Percentiles rank a stretch among this genome's conserved stretches.
Evolutionary conservation across 2,888 invertebrate species (phyloP).

Genomic region (Orthonevra nobilis): DNA sequence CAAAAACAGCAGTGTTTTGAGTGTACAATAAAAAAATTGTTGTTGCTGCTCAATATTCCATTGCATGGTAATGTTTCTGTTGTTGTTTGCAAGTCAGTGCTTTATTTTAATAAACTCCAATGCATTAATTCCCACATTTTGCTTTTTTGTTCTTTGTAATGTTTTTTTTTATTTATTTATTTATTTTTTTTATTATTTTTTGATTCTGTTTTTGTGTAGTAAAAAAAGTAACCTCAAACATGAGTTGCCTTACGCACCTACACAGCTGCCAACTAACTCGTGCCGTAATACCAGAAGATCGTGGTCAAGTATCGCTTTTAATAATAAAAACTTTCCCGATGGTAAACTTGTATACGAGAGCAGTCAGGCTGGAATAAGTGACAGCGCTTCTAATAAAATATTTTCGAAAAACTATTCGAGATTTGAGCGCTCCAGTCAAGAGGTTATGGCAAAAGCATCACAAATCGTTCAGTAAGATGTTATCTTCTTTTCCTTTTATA

Average conservation of each 20-base stretch:
- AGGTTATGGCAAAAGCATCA: constrained; percentile 91
- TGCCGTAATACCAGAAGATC: constrained; percentile 72
- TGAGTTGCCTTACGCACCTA: constrained; percentile 69
- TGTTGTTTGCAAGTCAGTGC: constrained; percentile 39
- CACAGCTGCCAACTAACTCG: constrained; percentile 62
- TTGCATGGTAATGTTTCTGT: constrained; percentile 52
- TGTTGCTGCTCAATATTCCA: constrained; percentile 46
- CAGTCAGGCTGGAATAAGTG: constrained; percentile 72
- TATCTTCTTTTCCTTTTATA: constrained; percentile 71
- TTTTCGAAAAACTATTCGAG: constrained; percentile 72
- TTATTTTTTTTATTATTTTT: constrained; percentile 55
- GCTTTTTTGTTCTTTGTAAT: constrained; percentile 44
- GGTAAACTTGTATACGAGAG: constrained; percentile 73
- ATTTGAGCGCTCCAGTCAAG: constrained; percentile 80
- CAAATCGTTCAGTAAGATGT: constrained; percentile 92
- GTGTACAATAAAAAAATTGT: constrained; percentile 48
- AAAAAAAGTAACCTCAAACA: constrained; percentile 71
- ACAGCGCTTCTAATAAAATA: constrained; percentile 72
- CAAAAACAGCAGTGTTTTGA: constrained; percentile 72
- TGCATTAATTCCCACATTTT: too few relatives aligned
- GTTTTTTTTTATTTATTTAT: constrained; percentile 48
- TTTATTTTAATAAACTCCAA: too few relatives aligned
- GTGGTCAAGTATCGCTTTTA: constrained; percentile 74
- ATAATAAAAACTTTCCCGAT: constrained; percentile 75
- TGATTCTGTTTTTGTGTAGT: constrained; percentile 69